Evolutionary conservation across 2,888 invertebrate genomes (phyloP).

Genomic region (Drosophila quasianomalipes): DNA sequence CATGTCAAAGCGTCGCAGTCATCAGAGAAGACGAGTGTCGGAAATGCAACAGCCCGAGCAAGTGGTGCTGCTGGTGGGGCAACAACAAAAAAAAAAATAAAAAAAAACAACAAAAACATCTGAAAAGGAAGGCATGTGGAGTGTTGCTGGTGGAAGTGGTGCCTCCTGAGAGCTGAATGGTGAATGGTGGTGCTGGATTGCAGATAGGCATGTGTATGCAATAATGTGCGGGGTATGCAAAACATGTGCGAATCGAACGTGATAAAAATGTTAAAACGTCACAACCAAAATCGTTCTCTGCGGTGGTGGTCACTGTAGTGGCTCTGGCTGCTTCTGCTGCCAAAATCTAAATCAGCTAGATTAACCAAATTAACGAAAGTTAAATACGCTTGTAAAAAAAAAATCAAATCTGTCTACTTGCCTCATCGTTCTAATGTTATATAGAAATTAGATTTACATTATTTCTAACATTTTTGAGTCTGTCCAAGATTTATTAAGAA

Average conservation of each 20-base stretch:
- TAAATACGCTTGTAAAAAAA: not conserved
- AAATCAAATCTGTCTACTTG: not conserved
- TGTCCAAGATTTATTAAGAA: not conserved
- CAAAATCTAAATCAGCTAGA: conserved; percentile 53
- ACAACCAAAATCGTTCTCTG: conserved; percentile 1
- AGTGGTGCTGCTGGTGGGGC: conserved; percentile 8
- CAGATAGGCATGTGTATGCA: conserved; percentile 51
- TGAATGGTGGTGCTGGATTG: conserved; percentile 40
- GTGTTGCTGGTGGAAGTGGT: conserved; percentile 22
- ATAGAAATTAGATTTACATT: no score
- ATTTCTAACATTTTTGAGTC: no score
- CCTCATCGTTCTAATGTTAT: not conserved
- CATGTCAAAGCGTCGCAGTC: conserved; percentile 82
- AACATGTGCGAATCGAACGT: conserved; percentile 84
- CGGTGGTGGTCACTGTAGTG: not conserved
- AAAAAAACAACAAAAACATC: not conserved
- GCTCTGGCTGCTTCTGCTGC: conserved; percentile 22
- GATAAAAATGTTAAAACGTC: conserved; percentile 79
- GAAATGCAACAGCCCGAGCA: conserved; percentile 42
- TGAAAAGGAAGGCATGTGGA: not conserved
- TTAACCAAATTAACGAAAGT: not conserved
- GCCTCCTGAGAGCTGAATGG: conserved; percentile 7
- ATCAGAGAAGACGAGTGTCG: conserved; percentile 56
- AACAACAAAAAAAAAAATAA: not conserved
- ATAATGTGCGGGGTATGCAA: conserved; percentile 76